phyloP scores from a whole-genome alignment of 2,113 vertebrate genomes.

The Hirundichthys speculiger region DNA sequence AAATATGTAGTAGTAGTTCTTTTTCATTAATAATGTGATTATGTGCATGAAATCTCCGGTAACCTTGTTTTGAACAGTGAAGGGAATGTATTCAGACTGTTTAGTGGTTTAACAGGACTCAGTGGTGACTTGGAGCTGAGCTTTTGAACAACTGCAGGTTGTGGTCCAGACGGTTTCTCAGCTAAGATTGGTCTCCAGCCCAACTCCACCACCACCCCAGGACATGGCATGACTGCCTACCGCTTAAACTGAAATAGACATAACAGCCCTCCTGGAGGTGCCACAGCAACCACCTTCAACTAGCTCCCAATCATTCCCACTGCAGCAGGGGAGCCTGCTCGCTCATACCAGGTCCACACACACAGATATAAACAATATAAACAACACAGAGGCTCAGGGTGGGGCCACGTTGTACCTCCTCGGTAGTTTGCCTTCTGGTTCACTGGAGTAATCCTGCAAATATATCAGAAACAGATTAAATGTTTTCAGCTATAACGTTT shows the following conservation, averaged over 20 bases:
- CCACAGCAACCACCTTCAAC: constrained; percentile 56
- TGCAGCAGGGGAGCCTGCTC: constrained; percentile 13
- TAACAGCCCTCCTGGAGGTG: constrained; percentile 45
- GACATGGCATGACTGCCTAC: not conserved
- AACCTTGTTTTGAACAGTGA: too few species aligned
- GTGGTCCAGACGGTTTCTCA: constrained; percentile 34
- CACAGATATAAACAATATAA: not conserved
- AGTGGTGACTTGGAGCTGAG: constrained; percentile 1
- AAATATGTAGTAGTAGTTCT: too few species aligned
- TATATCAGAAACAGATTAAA: too few species aligned
- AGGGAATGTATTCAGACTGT: too few species aligned
- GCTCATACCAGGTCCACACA: not conserved
- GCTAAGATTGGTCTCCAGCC: constrained; percentile 37
- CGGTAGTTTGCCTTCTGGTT: not conserved
- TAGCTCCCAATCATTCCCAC: constrained; percentile 6
- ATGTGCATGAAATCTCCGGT: too few species aligned
- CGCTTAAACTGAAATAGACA: constrained; percentile 40
- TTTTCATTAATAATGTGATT: too few species aligned
- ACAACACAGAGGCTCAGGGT: not conserved
- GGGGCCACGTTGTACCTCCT: not conserved
- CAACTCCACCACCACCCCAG: constrained; percentile 20
- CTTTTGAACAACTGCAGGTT: constrained; percentile 11
- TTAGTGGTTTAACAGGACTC: too few species aligned
- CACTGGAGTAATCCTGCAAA: too few species aligned
- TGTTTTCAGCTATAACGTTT: too few species aligned